Conservation (phyloP, 2,113 vertebrate genomes). For the Tonatia bakeri region DNA sequence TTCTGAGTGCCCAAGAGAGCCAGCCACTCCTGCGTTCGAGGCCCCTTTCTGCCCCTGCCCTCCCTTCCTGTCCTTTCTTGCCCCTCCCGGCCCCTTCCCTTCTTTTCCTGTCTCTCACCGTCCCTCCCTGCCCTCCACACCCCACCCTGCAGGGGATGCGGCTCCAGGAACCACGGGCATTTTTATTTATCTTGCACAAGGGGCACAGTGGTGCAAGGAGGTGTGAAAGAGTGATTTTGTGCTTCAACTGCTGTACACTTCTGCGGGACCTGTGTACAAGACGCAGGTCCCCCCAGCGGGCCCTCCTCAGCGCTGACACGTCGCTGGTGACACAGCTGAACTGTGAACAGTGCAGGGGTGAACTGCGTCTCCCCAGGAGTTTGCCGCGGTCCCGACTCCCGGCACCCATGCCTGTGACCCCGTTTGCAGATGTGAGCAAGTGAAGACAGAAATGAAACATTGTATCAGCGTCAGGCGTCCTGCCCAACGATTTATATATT, state of each 20-base stretch:
- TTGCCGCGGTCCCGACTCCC: too few species aligned
- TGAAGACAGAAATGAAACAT: too few species aligned
- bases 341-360: not conserved
- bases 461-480: too few species aligned
- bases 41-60: not conserved
- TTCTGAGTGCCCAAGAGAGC: conserved; percentile 45
- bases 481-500: too few species aligned
- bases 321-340: not conserved
- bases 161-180: not conserved
- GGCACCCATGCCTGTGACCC: too few species aligned
- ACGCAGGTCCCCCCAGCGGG: not conserved
- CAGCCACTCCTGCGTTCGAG: not conserved
- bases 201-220: not conserved
- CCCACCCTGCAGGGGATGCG: accelerated
- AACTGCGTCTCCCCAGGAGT: too few species aligned
- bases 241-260: not conserved
- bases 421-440: too few species aligned
- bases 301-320: accelerated
- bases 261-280: not conserved
- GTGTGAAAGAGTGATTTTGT: not conserved
- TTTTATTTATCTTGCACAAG: conserved; percentile 42
- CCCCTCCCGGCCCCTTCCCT: too few species aligned
- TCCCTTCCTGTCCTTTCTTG: too few species aligned
- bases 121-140: not conserved
- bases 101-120: too few species aligned